Evolutionary conservation across 2,113 vertebrate genomes (phyloP), one percentile per base, ranked within the genome.

Genomic region (Gymnogyps californianus): DNA sequence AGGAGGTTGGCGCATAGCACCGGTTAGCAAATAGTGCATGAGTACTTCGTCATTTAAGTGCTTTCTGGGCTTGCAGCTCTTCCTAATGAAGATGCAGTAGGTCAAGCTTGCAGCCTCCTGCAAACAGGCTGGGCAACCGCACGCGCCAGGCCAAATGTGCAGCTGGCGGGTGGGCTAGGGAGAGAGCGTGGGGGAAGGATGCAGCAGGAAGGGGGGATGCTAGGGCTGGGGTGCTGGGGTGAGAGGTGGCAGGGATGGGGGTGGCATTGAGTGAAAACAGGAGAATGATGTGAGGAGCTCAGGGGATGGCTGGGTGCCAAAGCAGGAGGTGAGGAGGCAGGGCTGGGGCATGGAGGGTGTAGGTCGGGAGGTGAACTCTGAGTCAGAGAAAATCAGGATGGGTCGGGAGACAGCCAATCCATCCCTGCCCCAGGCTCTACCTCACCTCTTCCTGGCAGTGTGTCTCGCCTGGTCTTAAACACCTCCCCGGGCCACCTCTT

Each of bases 41-140:
- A 87, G 61, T 31, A 26, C 67, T 85, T 93, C 0, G 0, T 76
- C 57, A 8, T 82, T 79, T 59, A 65, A 92, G 71, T 85, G 82
- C 78, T 76, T 79, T 87, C 81, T 82, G 89, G 44, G 47, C 91
- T 96, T 75, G 61, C 91, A 94, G 77, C 65, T 91, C 66, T 87
- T 89, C 61, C 81, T 51, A 14, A 52, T 31, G 70, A 76, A 94
- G 84, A 79, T 20, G 31, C 83, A 76, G 77, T 22, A 82, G 87
- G 87, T 94, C 69, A 90, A 89, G 58, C 62, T 64, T 71, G 34
- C 79, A 95, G 83, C 61, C 67, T 90, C 54, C 71, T 65, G 79
- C 38, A 42, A 62, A 67, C 52, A 77, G 86, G 26, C 79, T 57
- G 83, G 76, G 72, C 58, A 83, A 72, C 44, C 9, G 3, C 52